Conservation (phyloP, 2,797 vertebrate genomes). For the Squalus acanthias region DNA sequence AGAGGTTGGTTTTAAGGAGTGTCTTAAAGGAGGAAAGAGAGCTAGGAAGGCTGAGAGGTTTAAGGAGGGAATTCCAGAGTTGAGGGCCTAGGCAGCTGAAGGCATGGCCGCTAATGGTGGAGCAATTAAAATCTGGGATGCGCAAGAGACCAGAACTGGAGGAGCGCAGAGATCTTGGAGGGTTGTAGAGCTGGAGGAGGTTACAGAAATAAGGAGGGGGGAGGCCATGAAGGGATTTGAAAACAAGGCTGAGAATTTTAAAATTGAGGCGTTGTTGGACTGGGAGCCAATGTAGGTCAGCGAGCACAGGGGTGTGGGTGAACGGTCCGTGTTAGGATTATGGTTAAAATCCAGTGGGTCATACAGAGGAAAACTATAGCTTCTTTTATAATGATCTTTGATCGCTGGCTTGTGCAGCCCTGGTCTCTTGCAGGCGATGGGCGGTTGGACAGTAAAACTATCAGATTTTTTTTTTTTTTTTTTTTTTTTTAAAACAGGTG, state of each 20-base stretch:
- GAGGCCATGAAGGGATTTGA: not conserved
- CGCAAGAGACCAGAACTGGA: not conserved
- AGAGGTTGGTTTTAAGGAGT: not conserved
- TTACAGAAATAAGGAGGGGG: not conserved
- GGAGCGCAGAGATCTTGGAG: not conserved
- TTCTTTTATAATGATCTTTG: not conserved
- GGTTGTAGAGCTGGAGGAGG: not conserved
- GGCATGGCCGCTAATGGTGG: not conserved
- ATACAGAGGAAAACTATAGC: not conserved
- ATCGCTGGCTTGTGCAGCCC: not conserved
- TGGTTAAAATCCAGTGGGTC: not conserved
- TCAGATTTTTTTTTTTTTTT: too few species aligned
- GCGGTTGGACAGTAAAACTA: too few species aligned
- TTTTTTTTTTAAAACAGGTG: too few species aligned
- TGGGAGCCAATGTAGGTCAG: not conserved
- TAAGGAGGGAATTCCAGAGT: not conserved
- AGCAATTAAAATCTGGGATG: not conserved
- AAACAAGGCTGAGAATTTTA: not conserved
- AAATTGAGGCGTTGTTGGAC: not conserved
- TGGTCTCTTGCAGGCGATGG: not conserved
- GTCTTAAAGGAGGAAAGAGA: not conserved
- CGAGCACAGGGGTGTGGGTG: not conserved
- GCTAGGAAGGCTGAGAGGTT: not conserved
- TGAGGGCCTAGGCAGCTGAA: not conserved
- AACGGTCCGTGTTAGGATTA: not conserved